Conservation (phyloP, 2,797 vertebrate species). For the Pantherophis vulpinus region DNA sequence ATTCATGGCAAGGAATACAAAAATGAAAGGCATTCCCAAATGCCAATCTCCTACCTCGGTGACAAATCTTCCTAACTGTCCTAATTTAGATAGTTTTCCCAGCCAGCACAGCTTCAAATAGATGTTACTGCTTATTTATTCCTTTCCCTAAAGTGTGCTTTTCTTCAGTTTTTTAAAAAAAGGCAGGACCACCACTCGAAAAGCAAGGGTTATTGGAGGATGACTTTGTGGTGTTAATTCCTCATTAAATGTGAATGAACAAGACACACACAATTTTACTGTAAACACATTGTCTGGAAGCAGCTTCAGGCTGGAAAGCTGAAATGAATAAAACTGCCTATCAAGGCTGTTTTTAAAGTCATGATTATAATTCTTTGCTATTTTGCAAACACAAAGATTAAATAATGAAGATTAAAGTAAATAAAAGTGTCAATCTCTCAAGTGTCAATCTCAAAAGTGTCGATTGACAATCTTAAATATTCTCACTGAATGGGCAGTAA, state of each 20-base stretch:
- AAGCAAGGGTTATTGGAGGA: background rate
- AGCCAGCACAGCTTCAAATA: background rate
- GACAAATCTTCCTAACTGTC: background rate
- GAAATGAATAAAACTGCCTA: background rate
- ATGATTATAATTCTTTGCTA: too few species aligned
- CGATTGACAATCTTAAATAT: background rate
- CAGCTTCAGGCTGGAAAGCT: constrained; percentile 8
- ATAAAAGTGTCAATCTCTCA: background rate
- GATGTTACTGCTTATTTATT: background rate
- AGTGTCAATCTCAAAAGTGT: background rate
- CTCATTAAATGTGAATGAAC: background rate
- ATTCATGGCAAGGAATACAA: background rate
- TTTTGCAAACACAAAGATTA: constrained; percentile 4
- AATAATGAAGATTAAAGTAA: background rate
- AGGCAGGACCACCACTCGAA: background rate
- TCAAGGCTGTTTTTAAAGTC: background rate
- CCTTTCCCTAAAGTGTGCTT: background rate
- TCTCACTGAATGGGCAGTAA: background rate
- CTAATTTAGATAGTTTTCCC: background rate
- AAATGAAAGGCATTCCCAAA: background rate
- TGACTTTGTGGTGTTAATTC: background rate
- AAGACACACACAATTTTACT: background rate
- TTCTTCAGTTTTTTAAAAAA: background rate
- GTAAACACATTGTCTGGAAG: constrained; percentile 17
- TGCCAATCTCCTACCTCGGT: background rate